Evolutionary conservation across 1,140 invertebrate genomes (phyloP).

Genomic region (Heliconius hermathena): DNA sequence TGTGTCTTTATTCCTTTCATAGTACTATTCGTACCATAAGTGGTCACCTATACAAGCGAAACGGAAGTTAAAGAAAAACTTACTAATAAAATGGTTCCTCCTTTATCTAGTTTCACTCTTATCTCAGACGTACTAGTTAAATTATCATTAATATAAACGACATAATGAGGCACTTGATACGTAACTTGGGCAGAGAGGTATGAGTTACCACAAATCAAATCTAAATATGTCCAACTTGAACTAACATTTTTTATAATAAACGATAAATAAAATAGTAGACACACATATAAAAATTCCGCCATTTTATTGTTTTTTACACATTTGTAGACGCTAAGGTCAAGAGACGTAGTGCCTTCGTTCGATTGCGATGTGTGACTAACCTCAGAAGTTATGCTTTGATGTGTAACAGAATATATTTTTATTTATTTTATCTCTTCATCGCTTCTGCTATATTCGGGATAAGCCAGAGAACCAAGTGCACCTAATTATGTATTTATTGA

Average conservation of each 20-base stretch:
- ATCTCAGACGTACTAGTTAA: slow-evolving; percentile 1
- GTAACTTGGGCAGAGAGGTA: neutral
- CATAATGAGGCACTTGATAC: neutral
- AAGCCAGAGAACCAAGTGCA: neutral
- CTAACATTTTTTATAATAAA: neutral
- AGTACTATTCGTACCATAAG: no score
- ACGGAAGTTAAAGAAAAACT: neutral
- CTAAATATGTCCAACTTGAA: neutral
- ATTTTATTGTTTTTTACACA: slow-evolving; percentile 3
- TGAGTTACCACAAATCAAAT: neutral
- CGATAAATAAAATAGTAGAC: neutral
- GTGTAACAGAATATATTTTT: neutral
- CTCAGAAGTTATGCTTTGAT: neutral
- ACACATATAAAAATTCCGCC: neutral
- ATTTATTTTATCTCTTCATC: neutral
- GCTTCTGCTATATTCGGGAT: neutral
- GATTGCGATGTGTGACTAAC: neutral
- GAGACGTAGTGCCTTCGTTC: neutral
- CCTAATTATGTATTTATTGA: no score
- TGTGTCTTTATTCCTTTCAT: no score
- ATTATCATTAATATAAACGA: neutral
- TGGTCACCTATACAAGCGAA: no score
- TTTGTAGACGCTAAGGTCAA: neutral
- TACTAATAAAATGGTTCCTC: neutral
- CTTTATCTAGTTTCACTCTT: slow-evolving; percentile 3